Conservation (phyloP, 2,113 vertebrate species). For the Microtus montanus region DNA sequence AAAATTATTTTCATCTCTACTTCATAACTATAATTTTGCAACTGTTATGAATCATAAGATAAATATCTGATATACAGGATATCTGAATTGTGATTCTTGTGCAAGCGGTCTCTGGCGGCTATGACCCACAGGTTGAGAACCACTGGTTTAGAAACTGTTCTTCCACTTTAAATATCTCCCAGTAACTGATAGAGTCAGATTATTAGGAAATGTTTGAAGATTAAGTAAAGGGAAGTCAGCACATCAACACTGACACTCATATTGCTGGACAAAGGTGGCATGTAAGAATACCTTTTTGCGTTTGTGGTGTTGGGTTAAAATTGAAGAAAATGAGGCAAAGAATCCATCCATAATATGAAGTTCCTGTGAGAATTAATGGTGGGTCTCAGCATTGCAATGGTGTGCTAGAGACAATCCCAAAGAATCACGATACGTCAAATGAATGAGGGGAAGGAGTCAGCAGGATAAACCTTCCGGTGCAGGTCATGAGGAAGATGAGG, state of each 20-base stretch:
- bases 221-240: neutral
- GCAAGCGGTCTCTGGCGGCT: neutral
- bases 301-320: neutral
- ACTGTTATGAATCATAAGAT: neutral
- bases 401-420: neutral
- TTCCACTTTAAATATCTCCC: neutral
- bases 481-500: neutral
- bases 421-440: neutral
- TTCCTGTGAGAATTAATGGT: neutral
- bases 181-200: no score
- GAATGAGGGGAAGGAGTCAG: neutral
- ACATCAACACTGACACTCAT: neutral
- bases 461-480: neutral
- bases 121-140: neutral
- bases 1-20: neutral
- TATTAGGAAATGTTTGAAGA: neutral
- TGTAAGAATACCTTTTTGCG: neutral
- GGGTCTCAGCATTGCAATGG: fast-evolving
- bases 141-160: neutral
- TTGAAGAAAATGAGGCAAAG: neutral
- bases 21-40: neutral
- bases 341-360: neutral
- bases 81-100: neutral
- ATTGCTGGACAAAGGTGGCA: neutral
- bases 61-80: neutral